Base-by-base conservation (phyloP, 1,140 invertebrate genomes). In the Drosophila subpulchrella region DNA sequence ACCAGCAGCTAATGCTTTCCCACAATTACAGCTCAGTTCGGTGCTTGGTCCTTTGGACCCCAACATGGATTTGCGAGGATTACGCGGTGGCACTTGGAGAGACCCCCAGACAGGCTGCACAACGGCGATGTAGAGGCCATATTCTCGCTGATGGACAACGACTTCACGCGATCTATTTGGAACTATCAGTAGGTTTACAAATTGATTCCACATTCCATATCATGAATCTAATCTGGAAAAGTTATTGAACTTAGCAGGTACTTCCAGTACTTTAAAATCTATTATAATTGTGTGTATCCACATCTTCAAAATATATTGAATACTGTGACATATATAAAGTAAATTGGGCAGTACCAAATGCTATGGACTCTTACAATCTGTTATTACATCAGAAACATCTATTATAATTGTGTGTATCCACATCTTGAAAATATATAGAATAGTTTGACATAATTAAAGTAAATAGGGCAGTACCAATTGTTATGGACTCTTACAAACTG, bases 21-120 rank as follows among this genome's bases (percentile, higher is more conserved):
- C 38, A 17, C 48, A 11, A 38, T 54, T 57, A 17, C 93, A 98
- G 97, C 98, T 86, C 97, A 98, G 94, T 98, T 98, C 93, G 98
- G 98, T 62, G 94, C 96, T 66, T 98, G 97, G 97, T 96, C 96
- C 50, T 97, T 96, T 92, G 97, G 97, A 5, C 98, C 98, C 12
- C 97, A 98, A 82, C 97, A 99, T 93, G 98, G 98, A 50, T 99
- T 99, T 94, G 98, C 97, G 41, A 94, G 97, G 86, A 96, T 98
- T 82, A 95, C 96, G 50, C 95, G 96, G 78, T 99, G 98, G 98
- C 95, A 96, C 77, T 93, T 98, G 57, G 97, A 98, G 93, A 96
- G 97, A 92, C 94, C 95, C 74, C 97, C 97, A 12, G 96, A 97
- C 92, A 93, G 97, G 79, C 93, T 98, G 73, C 95, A 96, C 27